Percentiles rank a stretch among this genome's conserved stretches.
Evolutionary conservation across 2,888 invertebrate species (phyloP).

Genomic region (Syrphus vitripennis): DNA sequence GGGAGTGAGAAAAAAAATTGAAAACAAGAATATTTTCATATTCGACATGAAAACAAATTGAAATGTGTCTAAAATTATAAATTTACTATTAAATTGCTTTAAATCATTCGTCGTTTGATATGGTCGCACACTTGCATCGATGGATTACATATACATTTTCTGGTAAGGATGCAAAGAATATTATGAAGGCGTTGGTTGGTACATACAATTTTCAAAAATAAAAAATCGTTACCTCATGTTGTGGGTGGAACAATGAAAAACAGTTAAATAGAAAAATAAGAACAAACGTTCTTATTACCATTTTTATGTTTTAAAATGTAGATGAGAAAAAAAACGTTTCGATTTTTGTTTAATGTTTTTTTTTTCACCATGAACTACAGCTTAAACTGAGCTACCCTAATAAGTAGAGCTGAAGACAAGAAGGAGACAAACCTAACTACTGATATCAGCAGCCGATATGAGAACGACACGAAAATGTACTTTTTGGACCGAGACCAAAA

Average conservation of each 20-base stretch:
- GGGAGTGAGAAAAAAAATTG: not conserved
- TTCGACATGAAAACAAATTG: constrained; percentile 70
- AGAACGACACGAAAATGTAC: no score
- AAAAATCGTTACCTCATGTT: not conserved
- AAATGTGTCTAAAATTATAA: constrained; percentile 71
- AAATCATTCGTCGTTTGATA: constrained; percentile 67
- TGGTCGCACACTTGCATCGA: constrained; percentile 1
- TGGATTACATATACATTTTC: not conserved
- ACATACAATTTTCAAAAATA: not conserved
- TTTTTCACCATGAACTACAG: no score
- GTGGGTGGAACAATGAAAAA: constrained; percentile 19
- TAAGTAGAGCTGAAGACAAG: no score
- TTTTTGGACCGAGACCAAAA: no score
- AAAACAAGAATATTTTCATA: constrained; percentile 42
- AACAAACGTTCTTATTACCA: no score
- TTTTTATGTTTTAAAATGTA: no score
- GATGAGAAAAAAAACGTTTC: no score
- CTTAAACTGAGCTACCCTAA: no score
- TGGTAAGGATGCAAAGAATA: constrained; percentile 36
- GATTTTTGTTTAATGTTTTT: no score
- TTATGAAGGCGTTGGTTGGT: not conserved
- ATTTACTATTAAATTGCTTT: constrained; percentile 70
- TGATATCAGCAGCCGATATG: no score
- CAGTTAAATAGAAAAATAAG: not conserved
- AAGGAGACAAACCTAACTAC: no score